A percentile compares a stretch with the other conserved stretches of the same genome.
phyloP scores from a whole-genome alignment of 2,113 vertebrate species.

The Struthio camelus region DNA sequence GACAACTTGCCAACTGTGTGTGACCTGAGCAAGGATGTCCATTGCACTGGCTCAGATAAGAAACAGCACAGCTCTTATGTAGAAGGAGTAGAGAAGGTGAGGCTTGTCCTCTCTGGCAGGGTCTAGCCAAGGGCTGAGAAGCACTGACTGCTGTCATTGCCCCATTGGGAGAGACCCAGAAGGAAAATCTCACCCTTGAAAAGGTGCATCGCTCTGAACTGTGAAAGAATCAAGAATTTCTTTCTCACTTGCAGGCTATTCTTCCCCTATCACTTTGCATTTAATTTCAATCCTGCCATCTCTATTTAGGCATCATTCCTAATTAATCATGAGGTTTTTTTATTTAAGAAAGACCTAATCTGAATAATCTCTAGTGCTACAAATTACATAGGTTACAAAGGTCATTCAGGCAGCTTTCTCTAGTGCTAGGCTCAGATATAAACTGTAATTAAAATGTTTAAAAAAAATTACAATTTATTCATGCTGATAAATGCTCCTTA shows the following conservation, averaged over 20 bases:
- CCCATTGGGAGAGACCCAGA: neutral
- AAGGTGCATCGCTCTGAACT: neutral
- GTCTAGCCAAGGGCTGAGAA: neutral
- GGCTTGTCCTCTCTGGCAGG: neutral
- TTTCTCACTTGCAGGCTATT: neutral
- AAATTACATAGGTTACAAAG: neutral
- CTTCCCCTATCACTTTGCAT: neutral
- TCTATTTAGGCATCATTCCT: neutral
- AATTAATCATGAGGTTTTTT: neutral
- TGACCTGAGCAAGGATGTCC: neutral
- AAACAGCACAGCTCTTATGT: neutral
- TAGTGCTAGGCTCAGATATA: neutral
- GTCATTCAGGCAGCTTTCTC: neutral
- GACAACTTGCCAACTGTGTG: neutral
- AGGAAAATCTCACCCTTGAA: neutral
- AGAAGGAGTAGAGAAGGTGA: neutral
- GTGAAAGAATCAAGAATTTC: neutral
- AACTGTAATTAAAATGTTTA: neutral
- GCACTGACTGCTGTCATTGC: neutral
- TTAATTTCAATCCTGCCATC: neutral
- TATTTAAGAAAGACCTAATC: neutral
- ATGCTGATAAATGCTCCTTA: neutral
- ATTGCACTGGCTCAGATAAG: neutral
- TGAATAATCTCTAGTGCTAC: neutral
- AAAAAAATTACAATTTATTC: neutral